Base-by-base conservation (phyloP, 2,888 invertebrate species). In the Cremastobaeus sp. region DNA sequence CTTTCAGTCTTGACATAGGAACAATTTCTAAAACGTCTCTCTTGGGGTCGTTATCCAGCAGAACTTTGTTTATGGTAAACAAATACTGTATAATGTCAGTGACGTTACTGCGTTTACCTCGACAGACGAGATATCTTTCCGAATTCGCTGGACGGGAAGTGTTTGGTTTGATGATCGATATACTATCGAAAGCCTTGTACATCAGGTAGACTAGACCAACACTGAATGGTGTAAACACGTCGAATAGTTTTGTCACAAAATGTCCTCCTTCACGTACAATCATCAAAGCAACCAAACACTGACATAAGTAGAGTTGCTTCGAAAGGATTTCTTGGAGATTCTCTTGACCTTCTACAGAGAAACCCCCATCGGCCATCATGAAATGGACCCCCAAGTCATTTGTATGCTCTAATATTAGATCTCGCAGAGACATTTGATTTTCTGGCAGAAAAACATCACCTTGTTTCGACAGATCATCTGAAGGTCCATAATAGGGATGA, bases 311-410 rank as follows among this genome's bases (percentile, higher is more conserved):
- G 34, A 99, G 89, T 84, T 96, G 95, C 85, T 98, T 98, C 0
- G 97, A 98, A 9, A 97, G 88, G 77, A 98, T 93, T 89, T 99
- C 98, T 88, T 99, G 99, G 34, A 97, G 92, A 84, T 96, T 96
- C 88, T 99, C 97, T 83, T 96, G 92, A 0, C 97, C 97, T 85
- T 96, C 95, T 0, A 99, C 98, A 0, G 96, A 96, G 89, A 99
- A 99, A 0, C 98, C 97, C 77, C 99, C 99, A 89, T 99, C 99
- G 30, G 97, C 95, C 97, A 98, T 98, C 88, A 97, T 94, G 86
- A 99, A 95, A 90, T 99, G 97, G 1, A 98, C 96, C 3, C 98
- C 98, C 74, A 89, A 87, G 14, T 90, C 90, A 17, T 92, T 91
- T 0, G 95, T 96, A 80, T 92, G 91, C 99, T 25, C 25, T 25